Conservation (phyloP, 2,888 invertebrate species). For the Ophion costatus region DNA sequence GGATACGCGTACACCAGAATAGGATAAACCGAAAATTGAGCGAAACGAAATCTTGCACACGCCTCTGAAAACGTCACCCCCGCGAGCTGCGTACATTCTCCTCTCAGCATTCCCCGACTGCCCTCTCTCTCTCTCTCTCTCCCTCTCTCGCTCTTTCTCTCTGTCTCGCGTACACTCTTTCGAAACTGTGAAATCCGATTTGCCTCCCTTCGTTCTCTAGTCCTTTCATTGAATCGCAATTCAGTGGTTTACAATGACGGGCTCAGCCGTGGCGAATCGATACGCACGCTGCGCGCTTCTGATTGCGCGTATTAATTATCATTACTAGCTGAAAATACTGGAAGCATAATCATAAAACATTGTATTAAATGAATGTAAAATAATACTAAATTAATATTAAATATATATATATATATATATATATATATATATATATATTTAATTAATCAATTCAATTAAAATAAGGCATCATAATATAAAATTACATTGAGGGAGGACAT, state of each 20-base stretch:
- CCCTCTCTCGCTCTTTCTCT: not conserved
- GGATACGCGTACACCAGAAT: slow-evolving; percentile 32
- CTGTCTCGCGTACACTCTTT: slow-evolving; percentile 13
- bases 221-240: slow-evolving; percentile 63
- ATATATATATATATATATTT: too few relatives aligned
- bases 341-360: not conserved
- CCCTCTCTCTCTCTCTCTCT: not conserved
- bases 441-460: too few relatives aligned
- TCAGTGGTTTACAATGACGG: slow-evolving; percentile 34
- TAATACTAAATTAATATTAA: not conserved
- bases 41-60: slow-evolving; percentile 45
- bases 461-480: too few relatives aligned
- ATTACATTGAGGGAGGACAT: too few relatives aligned
- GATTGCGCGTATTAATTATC: slow-evolving; percentile 50
- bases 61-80: slow-evolving; percentile 47
- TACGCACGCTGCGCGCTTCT: not conserved
- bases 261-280: slow-evolving; percentile 28
- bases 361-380: not conserved
- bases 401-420: too few relatives aligned
- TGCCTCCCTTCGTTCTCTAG: slow-evolving; percentile 56
- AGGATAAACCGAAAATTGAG: slow-evolving; percentile 57
- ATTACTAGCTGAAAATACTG: slow-evolving; percentile 17
- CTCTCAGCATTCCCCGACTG: not conserved
- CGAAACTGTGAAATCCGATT: slow-evolving; percentile 62
- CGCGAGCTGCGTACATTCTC: not conserved